Evolutionary conservation across 2,888 invertebrate species (phyloP).

Genomic region (Cyrtodaria siliqua): DNA sequence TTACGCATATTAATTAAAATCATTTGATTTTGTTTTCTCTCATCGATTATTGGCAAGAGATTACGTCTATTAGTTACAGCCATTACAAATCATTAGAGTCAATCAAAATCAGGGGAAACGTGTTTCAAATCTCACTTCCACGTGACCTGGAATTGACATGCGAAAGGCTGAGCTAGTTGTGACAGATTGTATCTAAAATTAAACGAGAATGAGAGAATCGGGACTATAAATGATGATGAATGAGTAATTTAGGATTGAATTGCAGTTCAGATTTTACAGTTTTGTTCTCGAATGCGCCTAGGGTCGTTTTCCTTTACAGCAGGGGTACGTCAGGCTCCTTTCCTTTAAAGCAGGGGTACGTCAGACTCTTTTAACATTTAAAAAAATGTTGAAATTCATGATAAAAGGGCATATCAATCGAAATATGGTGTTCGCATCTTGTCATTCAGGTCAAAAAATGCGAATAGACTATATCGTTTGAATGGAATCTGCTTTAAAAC

Average conservation of each 20-base stretch:
- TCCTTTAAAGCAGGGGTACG: too few species aligned
- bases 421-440: too few species aligned
- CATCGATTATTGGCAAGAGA: constrained; percentile 30
- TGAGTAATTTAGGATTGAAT: constrained; percentile 10
- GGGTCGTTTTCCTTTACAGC: too few species aligned
- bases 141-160: constrained; percentile 15
- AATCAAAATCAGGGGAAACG: constrained; percentile 24
- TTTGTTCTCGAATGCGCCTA: too few species aligned
- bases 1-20: constrained; percentile 58
- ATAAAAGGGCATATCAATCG: too few species aligned
- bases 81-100: constrained; percentile 41
- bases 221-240: constrained; percentile 25
- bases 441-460: too few species aligned
- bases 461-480: too few species aligned
- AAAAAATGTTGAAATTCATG: too few species aligned
- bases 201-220: constrained; percentile 23
- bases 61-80: constrained; percentile 3
- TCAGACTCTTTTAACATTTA: too few species aligned
- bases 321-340: too few species aligned
- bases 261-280: too few species aligned
- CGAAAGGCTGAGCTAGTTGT: constrained; percentile 3
- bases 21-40: constrained; percentile 44
- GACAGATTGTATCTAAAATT: constrained; percentile 38
- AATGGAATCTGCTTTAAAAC: too few species aligned
- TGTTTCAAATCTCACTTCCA: constrained; percentile 28